phyloP scores from a whole-genome alignment of 1,140 invertebrate genomes.

The Colletes gigas region DNA sequence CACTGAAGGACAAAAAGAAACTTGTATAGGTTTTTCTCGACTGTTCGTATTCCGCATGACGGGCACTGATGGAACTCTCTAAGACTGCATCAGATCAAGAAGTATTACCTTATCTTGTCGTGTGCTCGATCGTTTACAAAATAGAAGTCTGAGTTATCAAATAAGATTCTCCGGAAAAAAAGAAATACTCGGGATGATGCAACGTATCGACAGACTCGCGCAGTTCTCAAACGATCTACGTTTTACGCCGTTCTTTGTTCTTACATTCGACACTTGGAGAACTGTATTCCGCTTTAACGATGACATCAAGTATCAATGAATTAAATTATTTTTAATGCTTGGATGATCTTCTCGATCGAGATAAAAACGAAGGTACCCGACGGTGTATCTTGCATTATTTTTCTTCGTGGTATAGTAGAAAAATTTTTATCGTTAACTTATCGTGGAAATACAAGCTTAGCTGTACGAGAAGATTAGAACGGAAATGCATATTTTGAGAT shows the following conservation, averaged over 20 bases:
- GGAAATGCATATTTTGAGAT: neutral
- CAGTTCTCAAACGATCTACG: constrained; percentile 20
- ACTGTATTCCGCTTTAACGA: constrained; percentile 12
- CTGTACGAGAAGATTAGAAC: constrained; percentile 4
- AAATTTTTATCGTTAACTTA: constrained; percentile 26
- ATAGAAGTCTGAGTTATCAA: constrained; percentile 60
- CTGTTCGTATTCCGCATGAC: constrained; percentile 30
- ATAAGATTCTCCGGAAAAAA: constrained; percentile 54
- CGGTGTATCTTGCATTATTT: neutral
- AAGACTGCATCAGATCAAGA: constrained; percentile 79
- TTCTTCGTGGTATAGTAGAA: constrained; percentile 20
- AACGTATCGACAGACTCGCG: constrained; percentile 18
- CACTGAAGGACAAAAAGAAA: constrained; percentile 54
- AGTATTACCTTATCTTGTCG: constrained; percentile 74
- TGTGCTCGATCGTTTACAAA: constrained; percentile 64
- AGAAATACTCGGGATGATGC: constrained; percentile 28
- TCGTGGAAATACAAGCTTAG: constrained; percentile 15
- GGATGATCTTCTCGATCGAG: neutral
- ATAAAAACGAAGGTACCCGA: neutral
- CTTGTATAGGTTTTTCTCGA: constrained; percentile 35
- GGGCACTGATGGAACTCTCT: constrained; percentile 66
- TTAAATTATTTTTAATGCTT: constrained; percentile 20
- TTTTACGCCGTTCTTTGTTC: constrained; percentile 27
- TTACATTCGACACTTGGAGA: constrained; percentile 7
- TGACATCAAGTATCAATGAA: constrained; percentile 3